Conservation (phyloP, 2,797 vertebrate genomes). For the Tinamus major region DNA sequence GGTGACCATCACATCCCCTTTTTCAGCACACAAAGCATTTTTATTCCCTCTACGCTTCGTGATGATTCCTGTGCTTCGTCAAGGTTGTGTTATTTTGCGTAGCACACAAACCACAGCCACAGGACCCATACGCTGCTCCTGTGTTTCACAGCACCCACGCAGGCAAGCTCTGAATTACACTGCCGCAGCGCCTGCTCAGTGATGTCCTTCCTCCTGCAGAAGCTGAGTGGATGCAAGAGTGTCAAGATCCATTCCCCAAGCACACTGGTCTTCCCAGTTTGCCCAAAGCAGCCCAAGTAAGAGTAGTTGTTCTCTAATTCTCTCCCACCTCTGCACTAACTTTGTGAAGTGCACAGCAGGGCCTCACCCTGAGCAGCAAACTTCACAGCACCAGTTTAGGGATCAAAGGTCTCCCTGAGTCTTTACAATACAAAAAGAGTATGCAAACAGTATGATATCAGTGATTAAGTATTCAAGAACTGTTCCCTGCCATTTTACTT, state of each 20-base stretch:
- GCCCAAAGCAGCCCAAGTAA: background rate
- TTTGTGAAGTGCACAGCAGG: background rate
- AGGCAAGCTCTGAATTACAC: background rate
- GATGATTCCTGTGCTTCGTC: background rate
- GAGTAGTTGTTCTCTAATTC: background rate
- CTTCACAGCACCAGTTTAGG: background rate
- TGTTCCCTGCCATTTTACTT: background rate
- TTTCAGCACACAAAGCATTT: background rate
- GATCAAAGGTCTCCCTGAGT: slow-evolving; percentile 38
- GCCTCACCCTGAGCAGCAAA: background rate
- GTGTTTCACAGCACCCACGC: background rate
- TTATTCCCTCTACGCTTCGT: background rate
- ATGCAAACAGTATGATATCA: background rate
- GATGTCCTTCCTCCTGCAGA: accelerated
- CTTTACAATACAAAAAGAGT: background rate
- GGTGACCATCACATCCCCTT: background rate
- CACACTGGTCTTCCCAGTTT: background rate
- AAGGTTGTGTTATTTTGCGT: background rate
- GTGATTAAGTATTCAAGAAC: background rate
- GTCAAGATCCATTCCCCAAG: background rate
- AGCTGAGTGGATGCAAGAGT: accelerated
- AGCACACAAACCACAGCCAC: accelerated
- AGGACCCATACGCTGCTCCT: background rate
- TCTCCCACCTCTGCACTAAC: background rate
- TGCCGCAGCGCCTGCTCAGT: background rate